Percentiles rank a stretch among this genome's conserved stretches.
Conservation (phyloP, 2,113 vertebrate species). For the Campylomormyrus tamandua region DNA sequence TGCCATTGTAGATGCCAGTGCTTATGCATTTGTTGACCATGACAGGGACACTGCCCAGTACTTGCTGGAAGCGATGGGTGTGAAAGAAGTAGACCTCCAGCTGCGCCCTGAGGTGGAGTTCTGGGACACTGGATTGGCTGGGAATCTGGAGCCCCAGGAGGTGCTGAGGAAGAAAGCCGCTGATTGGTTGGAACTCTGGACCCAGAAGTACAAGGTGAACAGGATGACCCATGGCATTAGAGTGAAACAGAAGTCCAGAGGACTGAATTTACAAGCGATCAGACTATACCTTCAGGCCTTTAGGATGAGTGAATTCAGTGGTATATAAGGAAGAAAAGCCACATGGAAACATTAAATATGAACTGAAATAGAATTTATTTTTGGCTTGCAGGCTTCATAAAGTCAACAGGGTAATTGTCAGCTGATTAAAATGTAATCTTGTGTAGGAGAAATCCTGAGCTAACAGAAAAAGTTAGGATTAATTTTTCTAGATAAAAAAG, state of each 20-base stretch:
- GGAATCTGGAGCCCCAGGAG: constrained; percentile 24
- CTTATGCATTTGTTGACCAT: background rate
- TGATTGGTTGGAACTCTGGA: constrained; percentile 49
- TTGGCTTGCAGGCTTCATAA: background rate
- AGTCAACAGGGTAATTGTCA: background rate
- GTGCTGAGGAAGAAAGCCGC: constrained; percentile 35
- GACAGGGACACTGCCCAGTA: constrained; percentile 30
- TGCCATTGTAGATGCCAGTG: background rate
- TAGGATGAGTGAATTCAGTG: background rate
- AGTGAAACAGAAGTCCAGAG: background rate
- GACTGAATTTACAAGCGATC: background rate
- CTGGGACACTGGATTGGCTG: constrained; percentile 32
- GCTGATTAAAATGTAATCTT: background rate
- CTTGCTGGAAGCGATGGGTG: constrained; percentile 36
- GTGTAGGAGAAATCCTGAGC: background rate
- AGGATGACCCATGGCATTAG: background rate
- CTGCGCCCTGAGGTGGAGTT: constrained; percentile 38
- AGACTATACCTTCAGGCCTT: background rate
- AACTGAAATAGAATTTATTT: background rate
- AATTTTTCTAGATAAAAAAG: background rate
- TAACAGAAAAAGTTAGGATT: background rate
- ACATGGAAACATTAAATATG: background rate
- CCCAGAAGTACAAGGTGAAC: constrained; percentile 46
- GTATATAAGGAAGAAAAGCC: background rate
- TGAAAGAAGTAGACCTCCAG: constrained; percentile 43